Conservation (phyloP, 1,140 invertebrate genomes). For the Sarcophaga bullata region DNA sequence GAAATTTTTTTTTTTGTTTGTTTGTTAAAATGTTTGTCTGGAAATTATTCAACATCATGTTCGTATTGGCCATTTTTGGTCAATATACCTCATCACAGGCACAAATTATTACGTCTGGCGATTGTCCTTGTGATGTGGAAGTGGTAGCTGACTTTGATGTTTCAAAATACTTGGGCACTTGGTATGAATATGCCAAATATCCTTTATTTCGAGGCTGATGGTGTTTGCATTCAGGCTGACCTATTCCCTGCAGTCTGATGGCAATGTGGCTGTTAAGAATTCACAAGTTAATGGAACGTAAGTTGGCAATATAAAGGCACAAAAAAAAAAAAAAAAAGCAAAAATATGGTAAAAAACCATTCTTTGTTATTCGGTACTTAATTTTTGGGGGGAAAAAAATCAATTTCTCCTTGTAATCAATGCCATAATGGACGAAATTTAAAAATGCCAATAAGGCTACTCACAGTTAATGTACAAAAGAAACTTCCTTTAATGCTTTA, state of each 20-base stretch:
- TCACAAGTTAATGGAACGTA: slow-evolving; percentile 66
- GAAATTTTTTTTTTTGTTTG: too few species aligned
- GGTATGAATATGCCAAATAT: slow-evolving; percentile 81
- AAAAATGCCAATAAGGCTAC: too few species aligned
- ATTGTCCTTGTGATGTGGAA: slow-evolving; percentile 31
- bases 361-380: too few species aligned
- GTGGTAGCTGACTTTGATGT: slow-evolving; percentile 36
- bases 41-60: not conserved
- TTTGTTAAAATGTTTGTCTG: not conserved
- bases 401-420: too few species aligned
- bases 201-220: slow-evolving; percentile 77
- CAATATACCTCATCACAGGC: not conserved
- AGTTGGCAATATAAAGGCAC: not conserved
- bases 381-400: too few species aligned
- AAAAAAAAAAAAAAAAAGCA: too few species aligned
- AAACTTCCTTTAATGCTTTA: too few species aligned
- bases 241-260: slow-evolving; percentile 70
- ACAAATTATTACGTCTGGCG: slow-evolving; percentile 24
- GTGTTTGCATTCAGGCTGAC: slow-evolving; percentile 76
- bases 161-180: slow-evolving; percentile 72
- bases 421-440: too few species aligned
- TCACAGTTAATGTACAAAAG: too few species aligned
- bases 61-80: not conserved
- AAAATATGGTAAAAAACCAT: too few species aligned
- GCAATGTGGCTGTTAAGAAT: slow-evolving; percentile 72